Percentiles rank a stretch among this genome's conserved stretches.
These are phyloP conservation scores for Catagonus wagneri DNA, from an alignment of 2,113 vertebrate genomes.

Conservation along the genomic window DNA sequence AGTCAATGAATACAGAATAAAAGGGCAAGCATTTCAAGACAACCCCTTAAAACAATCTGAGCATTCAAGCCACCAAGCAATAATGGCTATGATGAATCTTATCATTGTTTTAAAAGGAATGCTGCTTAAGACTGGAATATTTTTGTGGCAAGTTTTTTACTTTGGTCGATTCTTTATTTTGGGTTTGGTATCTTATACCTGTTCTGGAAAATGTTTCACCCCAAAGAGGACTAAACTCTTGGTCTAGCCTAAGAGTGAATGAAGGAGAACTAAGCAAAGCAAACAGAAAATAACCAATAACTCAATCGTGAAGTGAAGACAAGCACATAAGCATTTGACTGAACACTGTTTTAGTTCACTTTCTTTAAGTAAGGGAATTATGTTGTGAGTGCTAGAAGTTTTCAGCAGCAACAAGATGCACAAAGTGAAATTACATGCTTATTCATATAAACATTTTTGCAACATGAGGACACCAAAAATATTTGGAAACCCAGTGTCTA, in stretches of 20 bases:
- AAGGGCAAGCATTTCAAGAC: background rate
- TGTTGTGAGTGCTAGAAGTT: background rate
- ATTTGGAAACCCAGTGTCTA: background rate
- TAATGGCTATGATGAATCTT: background rate
- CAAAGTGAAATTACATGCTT: background rate
- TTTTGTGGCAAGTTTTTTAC: background rate
- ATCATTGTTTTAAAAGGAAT: conserved; percentile 38
- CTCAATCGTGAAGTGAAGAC: background rate
- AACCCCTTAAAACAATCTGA: background rate
- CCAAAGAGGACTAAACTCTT: background rate
- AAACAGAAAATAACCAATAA: background rate
- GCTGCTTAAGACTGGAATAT: background rate
- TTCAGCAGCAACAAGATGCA: background rate
- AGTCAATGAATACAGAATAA: background rate
- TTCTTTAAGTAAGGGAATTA: background rate
- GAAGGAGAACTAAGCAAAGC: background rate
- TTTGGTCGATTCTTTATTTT: background rate
- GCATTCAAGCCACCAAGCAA: background rate
- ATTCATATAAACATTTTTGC: background rate
- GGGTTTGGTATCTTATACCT: background rate
- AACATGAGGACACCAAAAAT: background rate
- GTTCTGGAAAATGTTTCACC: conserved; percentile 33
- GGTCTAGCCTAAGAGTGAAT: background rate
- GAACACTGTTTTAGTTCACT: background rate
- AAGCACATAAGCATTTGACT: background rate